Conservation (phyloP, 2,113 vertebrate species). For the Dromiciops gliroides region DNA sequence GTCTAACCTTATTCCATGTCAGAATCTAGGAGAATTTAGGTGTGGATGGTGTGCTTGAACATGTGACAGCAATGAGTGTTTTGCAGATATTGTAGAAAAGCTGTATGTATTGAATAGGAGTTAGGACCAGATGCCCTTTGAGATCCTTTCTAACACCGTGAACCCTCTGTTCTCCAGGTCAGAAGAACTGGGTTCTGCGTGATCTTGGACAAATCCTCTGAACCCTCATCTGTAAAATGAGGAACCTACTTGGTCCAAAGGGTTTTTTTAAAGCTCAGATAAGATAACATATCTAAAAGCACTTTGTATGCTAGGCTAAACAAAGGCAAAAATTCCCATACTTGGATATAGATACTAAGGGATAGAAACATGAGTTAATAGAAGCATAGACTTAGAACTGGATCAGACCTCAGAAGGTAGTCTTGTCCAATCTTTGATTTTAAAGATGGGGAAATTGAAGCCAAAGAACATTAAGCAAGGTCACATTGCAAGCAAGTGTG, state of each 20-base stretch:
- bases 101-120: background rate
- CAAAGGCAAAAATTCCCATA: background rate
- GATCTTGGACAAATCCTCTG: background rate
- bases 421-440: background rate
- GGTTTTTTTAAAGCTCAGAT: background rate
- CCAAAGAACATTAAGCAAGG: background rate
- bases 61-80: background rate
- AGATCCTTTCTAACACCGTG: background rate
- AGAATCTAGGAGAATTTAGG: background rate
- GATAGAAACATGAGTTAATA: background rate
- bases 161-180: background rate
- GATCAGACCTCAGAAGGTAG: background rate
- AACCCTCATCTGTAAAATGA: background rate
- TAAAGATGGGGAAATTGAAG: slow-evolving; percentile 13
- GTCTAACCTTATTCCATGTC: slow-evolving; percentile 2
- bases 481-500: background rate
- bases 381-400: background rate
- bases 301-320: background rate
- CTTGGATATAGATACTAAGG: background rate
- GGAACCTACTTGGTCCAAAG: background rate
- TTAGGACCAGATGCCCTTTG: background rate
- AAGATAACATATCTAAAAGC: background rate
- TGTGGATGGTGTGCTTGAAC: background rate
- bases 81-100: background rate
- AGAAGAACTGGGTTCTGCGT: background rate